Percentiles rank a stretch among this genome's conserved stretches.
phyloP scores from a whole-genome alignment of 2,797 vertebrate species.

The Helostoma temminkii region DNA sequence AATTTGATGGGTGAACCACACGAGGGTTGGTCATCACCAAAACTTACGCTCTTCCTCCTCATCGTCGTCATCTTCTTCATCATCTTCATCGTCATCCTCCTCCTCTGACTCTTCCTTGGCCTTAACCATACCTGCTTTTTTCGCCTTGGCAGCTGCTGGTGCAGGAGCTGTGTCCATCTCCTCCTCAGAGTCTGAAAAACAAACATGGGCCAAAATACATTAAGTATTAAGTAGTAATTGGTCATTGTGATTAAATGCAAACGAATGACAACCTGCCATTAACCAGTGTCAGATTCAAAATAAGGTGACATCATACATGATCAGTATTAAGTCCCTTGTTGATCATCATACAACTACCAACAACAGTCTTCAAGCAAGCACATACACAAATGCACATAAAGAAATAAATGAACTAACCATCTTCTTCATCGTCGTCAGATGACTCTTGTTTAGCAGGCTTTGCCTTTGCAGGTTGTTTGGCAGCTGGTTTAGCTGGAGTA shows the following conservation, averaged over 20 bases:
- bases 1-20: too few relatives aligned
- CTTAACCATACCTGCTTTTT: conserved; percentile 90
- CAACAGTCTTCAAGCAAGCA: not conserved
- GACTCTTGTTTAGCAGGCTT: conserved; percentile 70
- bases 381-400: not conserved
- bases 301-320: conserved; percentile 58
- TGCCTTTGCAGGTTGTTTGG: conserved; percentile 59
- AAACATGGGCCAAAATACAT: not conserved
- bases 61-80: conserved; percentile 90
- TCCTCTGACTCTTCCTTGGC: conserved; percentile 90
- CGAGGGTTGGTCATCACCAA: too few relatives aligned
- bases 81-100: conserved; percentile 90
- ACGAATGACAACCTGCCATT: fast-evolving
- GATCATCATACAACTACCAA: conserved; percentile 71
- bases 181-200: conserved; percentile 89
- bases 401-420: conserved; percentile 43
- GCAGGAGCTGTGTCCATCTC: conserved; percentile 91
- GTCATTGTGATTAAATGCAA: fast-evolving
- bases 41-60: conserved; percentile 84
- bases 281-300: conserved; percentile 58
- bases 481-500: conserved; percentile 45
- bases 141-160: conserved; percentile 81
- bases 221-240: too few relatives aligned
- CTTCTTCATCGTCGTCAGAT: conserved; percentile 70
- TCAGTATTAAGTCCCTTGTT: conserved; percentile 87